A percentile compares a stretch with the other conserved stretches of the same genome.
phyloP scores from a whole-genome alignment of 2,888 invertebrate genomes.

The Cataglyphis rosenhaueri region DNA sequence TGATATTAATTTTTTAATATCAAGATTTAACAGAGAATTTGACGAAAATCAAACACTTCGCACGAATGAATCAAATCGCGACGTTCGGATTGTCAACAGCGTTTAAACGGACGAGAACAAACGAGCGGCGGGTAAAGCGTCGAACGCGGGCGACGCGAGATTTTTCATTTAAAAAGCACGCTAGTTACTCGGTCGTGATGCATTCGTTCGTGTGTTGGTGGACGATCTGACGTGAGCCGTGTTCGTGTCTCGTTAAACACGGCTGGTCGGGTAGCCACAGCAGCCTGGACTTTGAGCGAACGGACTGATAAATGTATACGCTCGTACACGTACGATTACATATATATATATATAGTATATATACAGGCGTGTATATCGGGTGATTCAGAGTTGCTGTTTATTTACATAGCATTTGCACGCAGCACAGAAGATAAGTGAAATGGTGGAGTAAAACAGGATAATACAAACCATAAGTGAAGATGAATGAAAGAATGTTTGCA shows the following conservation, averaged over 20 bases:
- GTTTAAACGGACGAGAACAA: slow-evolving; percentile 37
- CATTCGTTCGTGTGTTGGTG: slow-evolving; percentile 40
- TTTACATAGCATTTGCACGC: slow-evolving; percentile 39
- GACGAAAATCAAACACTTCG: neutral
- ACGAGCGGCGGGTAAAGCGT: slow-evolving; percentile 31
- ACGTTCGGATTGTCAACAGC: slow-evolving; percentile 33
- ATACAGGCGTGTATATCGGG: neutral
- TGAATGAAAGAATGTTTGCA: slow-evolving; percentile 33
- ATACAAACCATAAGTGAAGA: slow-evolving; percentile 3
- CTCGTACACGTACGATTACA: neutral
- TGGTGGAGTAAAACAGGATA: neutral
- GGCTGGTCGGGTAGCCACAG: slow-evolving; percentile 39
- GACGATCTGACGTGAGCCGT: slow-evolving; percentile 55
- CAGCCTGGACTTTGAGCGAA: slow-evolving; percentile 55
- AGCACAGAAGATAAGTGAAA: slow-evolving; percentile 21
- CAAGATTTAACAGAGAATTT: neutral
- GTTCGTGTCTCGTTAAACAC: slow-evolving; percentile 61
- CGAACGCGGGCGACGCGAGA: slow-evolving; percentile 16
- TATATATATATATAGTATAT: neutral
- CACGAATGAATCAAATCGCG: slow-evolving; percentile 28
- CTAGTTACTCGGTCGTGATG: slow-evolving; percentile 44
- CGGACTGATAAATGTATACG: slow-evolving; percentile 39
- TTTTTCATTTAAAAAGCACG: slow-evolving; percentile 53
- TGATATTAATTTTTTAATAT: neutral
- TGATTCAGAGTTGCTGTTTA: slow-evolving; percentile 39